Base-by-base conservation (phyloP, 1,140 invertebrate species). In the Brachionus rotundiformis region DNA sequence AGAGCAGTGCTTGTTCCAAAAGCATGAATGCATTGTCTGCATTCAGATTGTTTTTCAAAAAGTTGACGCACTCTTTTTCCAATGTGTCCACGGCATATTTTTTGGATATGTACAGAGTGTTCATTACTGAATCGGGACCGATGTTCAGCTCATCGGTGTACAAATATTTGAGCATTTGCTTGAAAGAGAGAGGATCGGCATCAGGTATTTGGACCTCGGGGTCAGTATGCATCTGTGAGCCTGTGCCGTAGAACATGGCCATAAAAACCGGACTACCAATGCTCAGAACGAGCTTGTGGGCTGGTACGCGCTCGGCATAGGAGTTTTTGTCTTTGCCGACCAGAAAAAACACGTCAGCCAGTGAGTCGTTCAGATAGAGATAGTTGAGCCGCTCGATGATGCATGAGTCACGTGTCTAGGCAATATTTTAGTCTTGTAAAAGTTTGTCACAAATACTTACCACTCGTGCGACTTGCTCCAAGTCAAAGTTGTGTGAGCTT, bases 101-200 rank as follows among this genome's bases (percentile, higher is more conserved):
- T 84, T 94, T 94, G 6, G 93, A 93, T 31, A 84, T 94, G 94
- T 61, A 94, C 86, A 5, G 93, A 93, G 31, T 61, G 25, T 33
- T 93, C 93, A 94, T 94, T 1, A 94, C 93, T 85, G 92, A 93
- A 85, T 94, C 93, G 2, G 93, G 92, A 39, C 92, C 93, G 85
- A 94, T 93, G 83, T 92, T 90, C n/a, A 94, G 92, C 86, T 94
- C 92, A 89, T 94, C 93, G 0, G 93, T 92, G 85, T 94, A 94
- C 16, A 94, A 87, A 87, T 93, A 94, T 84, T 91, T 84, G 27
- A 88, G 83, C 29, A 88, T 82, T 27, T 87, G 85, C 16, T 86
- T 76, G 82, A 89, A 89, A n/a, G 93, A 93, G 41, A 91, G 90
- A 1, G 93, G 93, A 85, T 95, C 93, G 6, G 94, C 92, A 88